These are phyloP conservation scores for Stegostoma tigrinum DNA, from an alignment of 2,113 vertebrate species.

Conservation along the genomic window DNA sequence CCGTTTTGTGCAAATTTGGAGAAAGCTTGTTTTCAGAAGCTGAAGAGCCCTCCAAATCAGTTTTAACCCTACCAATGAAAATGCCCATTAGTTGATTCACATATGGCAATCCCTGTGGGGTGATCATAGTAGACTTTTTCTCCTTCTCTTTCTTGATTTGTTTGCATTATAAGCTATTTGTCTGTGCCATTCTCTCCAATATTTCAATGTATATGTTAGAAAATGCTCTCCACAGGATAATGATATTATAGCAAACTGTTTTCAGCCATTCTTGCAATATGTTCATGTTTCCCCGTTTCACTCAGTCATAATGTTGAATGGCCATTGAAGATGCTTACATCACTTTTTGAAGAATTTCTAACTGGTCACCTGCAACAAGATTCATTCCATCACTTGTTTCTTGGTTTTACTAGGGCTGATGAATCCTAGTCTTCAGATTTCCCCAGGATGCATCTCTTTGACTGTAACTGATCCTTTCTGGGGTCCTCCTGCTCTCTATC, in stretches of 20 bases:
- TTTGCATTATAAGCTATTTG: too few species aligned
- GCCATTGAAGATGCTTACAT: too few species aligned
- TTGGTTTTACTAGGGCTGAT: not conserved
- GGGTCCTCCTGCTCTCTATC: not conserved
- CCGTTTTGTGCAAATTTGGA: not conserved
- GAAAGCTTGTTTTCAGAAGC: not conserved
- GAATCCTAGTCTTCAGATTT: not conserved
- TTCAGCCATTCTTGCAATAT: not conserved
- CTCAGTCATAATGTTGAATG: not conserved
- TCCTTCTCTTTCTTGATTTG: not conserved
- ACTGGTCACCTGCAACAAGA: not conserved
- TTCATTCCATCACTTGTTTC: not conserved
- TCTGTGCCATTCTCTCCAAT: too few species aligned
- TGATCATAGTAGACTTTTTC: too few species aligned
- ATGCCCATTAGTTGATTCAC: too few species aligned
- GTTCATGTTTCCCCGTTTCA: not conserved
- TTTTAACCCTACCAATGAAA: not conserved
- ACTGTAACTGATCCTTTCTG: not conserved
- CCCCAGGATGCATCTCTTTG: not conserved
- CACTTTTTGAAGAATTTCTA: not conserved
- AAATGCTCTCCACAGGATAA: not conserved
- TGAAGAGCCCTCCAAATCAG: not conserved
- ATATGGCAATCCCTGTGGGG: too few species aligned
- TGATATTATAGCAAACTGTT: not conserved
- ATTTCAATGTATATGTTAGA: not conserved